Percentiles rank a stretch among this genome's conserved stretches.
Evolutionary conservation across 2,888 invertebrate species (phyloP).

Genomic region (Rhagophthalmus giganteus): DNA sequence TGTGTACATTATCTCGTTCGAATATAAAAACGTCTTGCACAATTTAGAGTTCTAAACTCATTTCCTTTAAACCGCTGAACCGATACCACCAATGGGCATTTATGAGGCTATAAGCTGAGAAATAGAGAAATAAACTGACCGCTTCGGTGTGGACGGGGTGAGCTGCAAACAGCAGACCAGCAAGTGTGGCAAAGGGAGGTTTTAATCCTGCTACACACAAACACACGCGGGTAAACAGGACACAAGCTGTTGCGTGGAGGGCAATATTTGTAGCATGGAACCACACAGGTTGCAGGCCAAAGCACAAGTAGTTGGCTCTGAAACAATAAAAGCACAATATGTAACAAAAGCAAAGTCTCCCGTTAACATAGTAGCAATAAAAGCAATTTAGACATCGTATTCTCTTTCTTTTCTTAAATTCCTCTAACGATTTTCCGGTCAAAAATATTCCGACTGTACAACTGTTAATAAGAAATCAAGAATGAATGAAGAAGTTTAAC

Average conservation of each 20-base stretch:
- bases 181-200: slow-evolving; percentile 70
- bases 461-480: too few species aligned
- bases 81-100: slow-evolving; percentile 36
- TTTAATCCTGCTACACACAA: slow-evolving; percentile 68
- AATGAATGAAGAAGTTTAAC: too few species aligned
- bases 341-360: slow-evolving; percentile 11
- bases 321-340: slow-evolving; percentile 50
- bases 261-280: slow-evolving; percentile 80
- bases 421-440: slow-evolving; percentile 3
- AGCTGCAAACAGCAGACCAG: slow-evolving; percentile 77
- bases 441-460: not conserved
- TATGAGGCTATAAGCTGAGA: slow-evolving; percentile 34
- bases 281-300: slow-evolving; percentile 73
- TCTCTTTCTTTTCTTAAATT: too few species aligned
- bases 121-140: slow-evolving; percentile 62
- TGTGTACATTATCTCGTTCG: too few species aligned
- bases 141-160: slow-evolving; percentile 91
- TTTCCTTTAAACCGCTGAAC: slow-evolving; percentile 21
- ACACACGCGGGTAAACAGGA: slow-evolving; percentile 71
- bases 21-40: too few species aligned
- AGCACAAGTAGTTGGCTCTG: slow-evolving; percentile 75
- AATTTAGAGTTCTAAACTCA: slow-evolving; percentile 2
- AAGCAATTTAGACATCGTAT: slow-evolving; percentile 10
- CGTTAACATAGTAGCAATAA: slow-evolving; percentile 11
- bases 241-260: slow-evolving; percentile 74